Evolutionary conservation across 2,797 vertebrate genomes (phyloP).

Genomic region (Naso thynnoides): DNA sequence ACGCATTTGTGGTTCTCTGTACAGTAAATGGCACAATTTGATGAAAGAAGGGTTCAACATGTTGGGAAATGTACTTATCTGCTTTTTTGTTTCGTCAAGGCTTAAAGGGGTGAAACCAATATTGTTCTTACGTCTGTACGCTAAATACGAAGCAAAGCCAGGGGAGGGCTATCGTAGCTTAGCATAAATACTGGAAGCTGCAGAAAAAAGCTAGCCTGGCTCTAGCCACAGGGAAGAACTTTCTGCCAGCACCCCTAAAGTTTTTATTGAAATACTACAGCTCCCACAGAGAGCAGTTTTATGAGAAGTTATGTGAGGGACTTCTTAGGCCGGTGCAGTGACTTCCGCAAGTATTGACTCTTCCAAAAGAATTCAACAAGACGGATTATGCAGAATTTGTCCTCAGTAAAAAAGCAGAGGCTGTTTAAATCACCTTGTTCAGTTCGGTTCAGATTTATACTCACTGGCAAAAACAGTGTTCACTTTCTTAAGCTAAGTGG

Average conservation of each 20-base stretch:
- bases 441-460: background rate
- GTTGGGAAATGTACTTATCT: conserved; percentile 7
- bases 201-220: background rate
- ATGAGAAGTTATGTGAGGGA: background rate
- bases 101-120: background rate
- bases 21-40: background rate
- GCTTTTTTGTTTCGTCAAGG: background rate
- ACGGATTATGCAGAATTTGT: too few relatives aligned
- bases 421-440: background rate
- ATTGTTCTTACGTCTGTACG: background rate
- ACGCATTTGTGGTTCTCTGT: conserved; percentile 15
- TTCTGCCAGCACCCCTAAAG: background rate
- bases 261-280: background rate
- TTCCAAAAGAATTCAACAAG: conserved; percentile 30
- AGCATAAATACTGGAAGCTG: background rate
- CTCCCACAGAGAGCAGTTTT: background rate
- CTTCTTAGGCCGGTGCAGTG: background rate
- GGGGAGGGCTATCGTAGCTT: background rate
- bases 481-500: background rate
- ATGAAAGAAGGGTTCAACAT: conserved; percentile 1
- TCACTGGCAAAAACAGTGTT: background rate
- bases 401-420: too few relatives aligned
- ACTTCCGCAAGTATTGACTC: background rate
- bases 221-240: background rate
- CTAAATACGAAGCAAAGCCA: conserved; percentile 8